phyloP scores from a whole-genome alignment of 1,140 invertebrate species.

The Zelostemma sp. region DNA sequence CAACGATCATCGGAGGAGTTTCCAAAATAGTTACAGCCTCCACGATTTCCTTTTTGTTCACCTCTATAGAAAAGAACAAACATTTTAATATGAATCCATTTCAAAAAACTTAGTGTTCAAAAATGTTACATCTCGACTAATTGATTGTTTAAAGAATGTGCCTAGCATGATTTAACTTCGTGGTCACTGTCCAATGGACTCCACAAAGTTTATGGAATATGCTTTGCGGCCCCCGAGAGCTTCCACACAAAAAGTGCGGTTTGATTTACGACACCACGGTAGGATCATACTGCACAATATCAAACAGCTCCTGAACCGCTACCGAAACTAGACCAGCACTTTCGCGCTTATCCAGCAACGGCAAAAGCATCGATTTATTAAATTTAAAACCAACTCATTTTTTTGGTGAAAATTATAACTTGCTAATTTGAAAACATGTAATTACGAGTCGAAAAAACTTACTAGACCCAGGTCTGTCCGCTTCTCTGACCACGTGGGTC shows the following conservation, averaged over 20 bases:
- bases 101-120: too few species aligned
- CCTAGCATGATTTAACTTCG: slow-evolving; percentile 79
- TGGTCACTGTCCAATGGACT: slow-evolving; percentile 76
- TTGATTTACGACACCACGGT: slow-evolving; percentile 56
- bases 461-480: slow-evolving; percentile 99
- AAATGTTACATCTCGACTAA: too few species aligned
- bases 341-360: slow-evolving; percentile 21
- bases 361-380: slow-evolving; percentile 39
- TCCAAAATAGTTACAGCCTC: slow-evolving; percentile 99
- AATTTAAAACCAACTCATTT: not conserved
- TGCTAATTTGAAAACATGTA: not conserved
- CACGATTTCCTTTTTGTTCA: slow-evolving; percentile 99
- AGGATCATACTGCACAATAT: slow-evolving; percentile 57
- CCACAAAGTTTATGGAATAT: slow-evolving; percentile 62
- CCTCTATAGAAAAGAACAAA: too few species aligned
- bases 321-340: slow-evolving; percentile 37
- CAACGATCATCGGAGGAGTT: slow-evolving; percentile 97
- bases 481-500: slow-evolving; percentile 99
- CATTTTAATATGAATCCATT: too few species aligned
- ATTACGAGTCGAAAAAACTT: slow-evolving; percentile 68
- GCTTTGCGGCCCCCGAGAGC: slow-evolving; percentile 16
- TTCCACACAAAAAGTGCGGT: slow-evolving; percentile 69
- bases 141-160: too few species aligned
- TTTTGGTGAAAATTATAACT: too few species aligned
- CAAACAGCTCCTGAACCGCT: slow-evolving; percentile 63